These are phyloP conservation scores for Eumeta japonica DNA, from an alignment of 1,140 invertebrate genomes.

Conservation along the genomic window DNA sequence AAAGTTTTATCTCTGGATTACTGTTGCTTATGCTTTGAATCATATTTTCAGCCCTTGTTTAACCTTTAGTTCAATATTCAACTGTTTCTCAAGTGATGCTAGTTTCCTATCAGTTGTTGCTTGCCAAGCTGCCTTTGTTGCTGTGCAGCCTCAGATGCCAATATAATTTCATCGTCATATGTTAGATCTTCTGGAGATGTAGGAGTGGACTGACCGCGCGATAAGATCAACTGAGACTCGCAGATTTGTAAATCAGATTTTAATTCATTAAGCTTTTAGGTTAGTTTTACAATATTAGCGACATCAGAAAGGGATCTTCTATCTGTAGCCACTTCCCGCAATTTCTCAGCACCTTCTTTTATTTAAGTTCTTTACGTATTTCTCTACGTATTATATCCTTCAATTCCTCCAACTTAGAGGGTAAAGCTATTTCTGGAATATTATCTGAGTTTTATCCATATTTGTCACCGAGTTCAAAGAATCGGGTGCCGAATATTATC, in stretches of 20 bases:
- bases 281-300: conserved; percentile 91
- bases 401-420: conserved; percentile 85
- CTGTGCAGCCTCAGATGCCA: conserved; percentile 62
- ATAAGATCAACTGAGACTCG: conserved; percentile 90
- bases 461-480: conserved; percentile 84
- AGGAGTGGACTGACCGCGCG: conserved; percentile 74
- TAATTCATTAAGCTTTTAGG: conserved; percentile 90
- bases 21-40: conserved; percentile 83
- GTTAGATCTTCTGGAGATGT: conserved; percentile 48
- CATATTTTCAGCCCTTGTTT: conserved; percentile 98
- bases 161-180: conserved; percentile 52
- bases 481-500: conserved; percentile 83
- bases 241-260: conserved; percentile 91
- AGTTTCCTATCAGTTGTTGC: conserved; percentile 67
- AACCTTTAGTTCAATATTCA: conserved; percentile 95
- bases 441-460: conserved; percentile 85
- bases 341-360: conserved; percentile 93
- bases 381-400: conserved; percentile 90
- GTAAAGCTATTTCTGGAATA: conserved; percentile 72
- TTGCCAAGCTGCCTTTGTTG: conserved; percentile 48
- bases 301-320: conserved; percentile 84
- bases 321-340: conserved; percentile 90
- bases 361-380: conserved; percentile 89
- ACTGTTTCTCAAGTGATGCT: conserved; percentile 87
- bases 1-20: conserved; percentile 88